phyloP scores from a whole-genome alignment of 2,888 invertebrate species.

The Neoitamus cyanurus region DNA sequence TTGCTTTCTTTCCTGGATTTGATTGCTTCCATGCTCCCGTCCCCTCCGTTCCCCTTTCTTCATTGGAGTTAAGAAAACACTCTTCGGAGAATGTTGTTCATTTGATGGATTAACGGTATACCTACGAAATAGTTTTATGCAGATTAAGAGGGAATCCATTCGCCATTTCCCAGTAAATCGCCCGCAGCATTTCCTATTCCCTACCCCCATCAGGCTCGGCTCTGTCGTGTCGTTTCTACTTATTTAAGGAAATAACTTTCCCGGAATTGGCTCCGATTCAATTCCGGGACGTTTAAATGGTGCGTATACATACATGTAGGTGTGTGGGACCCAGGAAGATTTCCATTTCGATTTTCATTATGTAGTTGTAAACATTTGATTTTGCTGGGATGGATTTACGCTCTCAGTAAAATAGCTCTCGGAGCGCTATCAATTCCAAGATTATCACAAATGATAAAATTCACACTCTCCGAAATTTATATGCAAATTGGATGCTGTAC shows the following conservation, averaged over 20 bases:
- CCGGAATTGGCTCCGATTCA: conserved; percentile 17
- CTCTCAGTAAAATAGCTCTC: not conserved
- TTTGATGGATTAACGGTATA: conserved; percentile 36
- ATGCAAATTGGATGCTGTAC: not conserved
- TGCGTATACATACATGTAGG: not conserved
- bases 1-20: conserved; percentile 2
- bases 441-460: not conserved
- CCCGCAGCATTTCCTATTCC: not conserved
- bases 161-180: conserved; percentile 29
- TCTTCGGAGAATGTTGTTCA: conserved; percentile 37
- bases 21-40: conserved; percentile 24
- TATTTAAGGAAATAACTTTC: conserved; percentile 19
- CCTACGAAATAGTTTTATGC: conserved; percentile 41
- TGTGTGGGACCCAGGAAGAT: not conserved
- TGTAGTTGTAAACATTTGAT: conserved; percentile 13
- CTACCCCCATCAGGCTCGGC: too few species aligned
- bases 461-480: conserved; percentile 1
- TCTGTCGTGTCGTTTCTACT: not conserved
- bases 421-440: not conserved
- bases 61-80: conserved; percentile 17
- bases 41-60: not conserved
- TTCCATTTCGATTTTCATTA: conserved; percentile 1
- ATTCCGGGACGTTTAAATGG: conserved; percentile 23
- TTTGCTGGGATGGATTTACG: not conserved
- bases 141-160: conserved; percentile 35